A percentile compares a stretch with the other conserved stretches of the same genome.
phyloP scores from a whole-genome alignment of 2,113 vertebrate genomes.

The Dryoscopus gambensis region DNA sequence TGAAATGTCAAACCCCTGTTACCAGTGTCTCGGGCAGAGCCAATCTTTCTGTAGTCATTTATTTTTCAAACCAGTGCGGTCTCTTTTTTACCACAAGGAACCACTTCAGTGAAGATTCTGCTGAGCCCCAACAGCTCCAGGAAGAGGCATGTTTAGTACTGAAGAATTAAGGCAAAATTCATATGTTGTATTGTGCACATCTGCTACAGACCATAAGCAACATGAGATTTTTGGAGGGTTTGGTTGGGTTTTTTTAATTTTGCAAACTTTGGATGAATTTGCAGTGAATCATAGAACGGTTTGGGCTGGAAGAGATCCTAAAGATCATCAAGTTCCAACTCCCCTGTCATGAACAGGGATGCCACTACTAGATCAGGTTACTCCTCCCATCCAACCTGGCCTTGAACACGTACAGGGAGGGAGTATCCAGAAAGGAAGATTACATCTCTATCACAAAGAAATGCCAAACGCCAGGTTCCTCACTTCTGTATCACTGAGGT shows the following conservation, averaged over 20 bases:
- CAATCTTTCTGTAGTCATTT: background rate
- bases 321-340: background rate
- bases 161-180: background rate
- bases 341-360: background rate
- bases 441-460: background rate
- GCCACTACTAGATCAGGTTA: background rate
- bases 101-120: background rate
- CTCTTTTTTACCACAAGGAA: background rate
- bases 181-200: background rate
- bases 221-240: background rate
- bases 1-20: background rate
- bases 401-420: background rate
- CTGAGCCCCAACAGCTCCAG: background rate
- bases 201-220: background rate
- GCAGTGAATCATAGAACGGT: background rate
- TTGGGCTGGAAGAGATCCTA: background rate
- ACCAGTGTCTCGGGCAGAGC: background rate
- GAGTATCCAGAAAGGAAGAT: background rate
- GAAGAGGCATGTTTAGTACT: background rate
- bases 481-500: background rate
- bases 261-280: background rate
- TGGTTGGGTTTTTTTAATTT: background rate
- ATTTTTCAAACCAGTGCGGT: background rate
- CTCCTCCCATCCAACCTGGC: background rate
- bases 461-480: background rate